A percentile compares a stretch with the other conserved stretches of the same genome.
These are phyloP conservation scores for Strigamia transsilvanica DNA, from an alignment of 2,888 invertebrate genomes.

Conservation along the genomic window DNA sequence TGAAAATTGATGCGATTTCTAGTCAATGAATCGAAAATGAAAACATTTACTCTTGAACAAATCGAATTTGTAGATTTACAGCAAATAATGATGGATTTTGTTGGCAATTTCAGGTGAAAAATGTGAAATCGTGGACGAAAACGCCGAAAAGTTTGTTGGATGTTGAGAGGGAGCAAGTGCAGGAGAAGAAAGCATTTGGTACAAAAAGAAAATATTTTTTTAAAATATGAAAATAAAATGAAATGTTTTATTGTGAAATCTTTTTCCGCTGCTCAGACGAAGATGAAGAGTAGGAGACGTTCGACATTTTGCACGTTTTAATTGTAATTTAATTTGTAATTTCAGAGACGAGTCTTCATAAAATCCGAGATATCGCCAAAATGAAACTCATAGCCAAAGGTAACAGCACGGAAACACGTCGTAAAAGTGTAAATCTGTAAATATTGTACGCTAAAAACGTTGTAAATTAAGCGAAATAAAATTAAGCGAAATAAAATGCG, in stretches of 20 bases:
- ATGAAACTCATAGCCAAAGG: slow-evolving; percentile 31
- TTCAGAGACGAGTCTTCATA: neutral
- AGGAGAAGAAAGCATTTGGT: neutral
- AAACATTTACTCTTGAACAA: neutral
- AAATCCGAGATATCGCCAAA: slow-evolving; percentile 22
- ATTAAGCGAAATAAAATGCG: too few species aligned
- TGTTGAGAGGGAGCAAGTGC: neutral
- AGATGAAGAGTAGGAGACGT: neutral
- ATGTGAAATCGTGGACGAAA: neutral
- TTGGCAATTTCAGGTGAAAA: neutral
- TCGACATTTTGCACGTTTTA: too few species aligned
- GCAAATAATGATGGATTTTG: neutral
- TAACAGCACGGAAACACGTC: neutral
- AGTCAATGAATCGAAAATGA: too few species aligned
- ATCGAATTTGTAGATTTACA: neutral
- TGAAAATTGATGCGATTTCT: neutral
- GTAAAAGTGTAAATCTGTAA: too few species aligned
- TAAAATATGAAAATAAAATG: neutral
- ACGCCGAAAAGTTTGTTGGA: neutral
- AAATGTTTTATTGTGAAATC: too few species aligned
- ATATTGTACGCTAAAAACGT: too few species aligned
- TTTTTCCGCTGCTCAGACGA: too few species aligned
- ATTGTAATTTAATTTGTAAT: neutral
- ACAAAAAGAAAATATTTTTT: neutral
- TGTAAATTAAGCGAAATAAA: too few species aligned